phyloP scores from a whole-genome alignment of 2,113 vertebrate species.

The Mesembrinibis cayennensis region DNA sequence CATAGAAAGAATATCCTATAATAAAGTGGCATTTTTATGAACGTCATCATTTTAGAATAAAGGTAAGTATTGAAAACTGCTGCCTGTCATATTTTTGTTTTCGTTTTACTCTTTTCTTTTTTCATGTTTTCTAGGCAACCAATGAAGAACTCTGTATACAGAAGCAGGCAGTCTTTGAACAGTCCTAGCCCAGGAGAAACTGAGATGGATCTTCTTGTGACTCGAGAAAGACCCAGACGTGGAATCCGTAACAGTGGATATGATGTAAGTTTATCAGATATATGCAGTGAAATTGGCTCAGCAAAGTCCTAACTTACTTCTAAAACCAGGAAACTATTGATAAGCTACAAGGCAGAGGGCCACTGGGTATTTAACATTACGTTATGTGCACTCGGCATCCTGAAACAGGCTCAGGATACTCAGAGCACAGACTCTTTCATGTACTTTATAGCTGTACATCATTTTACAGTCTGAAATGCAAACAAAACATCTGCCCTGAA shows the following conservation, averaged over 20 bases:
- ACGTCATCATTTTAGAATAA: not conserved
- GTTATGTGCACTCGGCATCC: not conserved
- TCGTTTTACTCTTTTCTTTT: not conserved
- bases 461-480: not conserved
- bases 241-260: constrained; percentile 97
- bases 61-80: not conserved
- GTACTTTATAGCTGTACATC: not conserved
- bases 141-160: constrained; percentile 85
- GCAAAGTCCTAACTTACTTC: not conserved
- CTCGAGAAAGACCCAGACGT: constrained; percentile 91
- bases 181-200: constrained; percentile 97
- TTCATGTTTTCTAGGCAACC: constrained; percentile 82
- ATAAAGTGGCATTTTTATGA: not conserved
- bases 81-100: not conserved
- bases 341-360: not conserved
- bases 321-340: not conserved
- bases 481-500: not conserved
- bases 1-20: not conserved
- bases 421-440: not conserved
- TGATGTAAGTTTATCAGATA: constrained; percentile 81
- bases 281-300: not conserved
- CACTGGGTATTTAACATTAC: not conserved
- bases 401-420: not conserved
- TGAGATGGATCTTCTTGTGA: constrained; percentile 98
- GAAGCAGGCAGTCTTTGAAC: constrained; percentile 96